phyloP scores from a whole-genome alignment of 2,888 invertebrate genomes.

The Cheiracanthium punctorium region DNA sequence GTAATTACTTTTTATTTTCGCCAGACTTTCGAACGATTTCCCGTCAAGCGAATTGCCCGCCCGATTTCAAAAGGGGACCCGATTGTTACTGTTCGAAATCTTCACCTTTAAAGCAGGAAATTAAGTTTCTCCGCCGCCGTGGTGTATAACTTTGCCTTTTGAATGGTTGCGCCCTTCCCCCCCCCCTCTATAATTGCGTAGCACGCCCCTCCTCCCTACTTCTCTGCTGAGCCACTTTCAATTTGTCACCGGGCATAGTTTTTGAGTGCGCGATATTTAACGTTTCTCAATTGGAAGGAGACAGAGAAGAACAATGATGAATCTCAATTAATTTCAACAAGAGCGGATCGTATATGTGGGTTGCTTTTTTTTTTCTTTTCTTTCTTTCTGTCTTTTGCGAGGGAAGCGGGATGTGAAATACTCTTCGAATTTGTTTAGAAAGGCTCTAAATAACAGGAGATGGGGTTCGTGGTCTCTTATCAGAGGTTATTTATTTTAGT shows the following conservation, averaged over 20 bases:
- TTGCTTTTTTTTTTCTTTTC: not conserved
- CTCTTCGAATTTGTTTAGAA: too few relatives aligned
- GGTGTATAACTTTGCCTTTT: not conserved
- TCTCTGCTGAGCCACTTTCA: too few relatives aligned
- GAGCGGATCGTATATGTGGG: not conserved
- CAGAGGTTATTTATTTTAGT: too few relatives aligned
- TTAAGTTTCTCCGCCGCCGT: constrained; percentile 17
- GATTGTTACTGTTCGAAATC: not conserved
- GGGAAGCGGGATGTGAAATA: too few relatives aligned
- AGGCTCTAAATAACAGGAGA: too few relatives aligned
- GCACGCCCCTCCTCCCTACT: not conserved
- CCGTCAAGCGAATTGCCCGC: constrained; percentile 32
- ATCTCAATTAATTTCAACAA: constrained; percentile 3
- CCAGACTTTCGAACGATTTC: constrained; percentile 45
- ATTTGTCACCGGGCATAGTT: constrained; percentile 1
- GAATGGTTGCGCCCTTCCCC: not conserved
- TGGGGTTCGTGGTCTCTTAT: too few relatives aligned
- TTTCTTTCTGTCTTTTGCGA: too few relatives aligned
- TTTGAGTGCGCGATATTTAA: not conserved
- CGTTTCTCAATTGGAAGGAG: not conserved
- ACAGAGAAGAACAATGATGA: not conserved
- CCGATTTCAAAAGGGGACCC: not conserved
- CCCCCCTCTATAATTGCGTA: too few relatives aligned
- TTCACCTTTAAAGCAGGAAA: constrained; percentile 15
- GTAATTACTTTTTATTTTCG: constrained; percentile 34